phyloP scores from a whole-genome alignment of 92 coral and sea anemone genomes.

The Anthopleura xanthogrammica region DNA sequence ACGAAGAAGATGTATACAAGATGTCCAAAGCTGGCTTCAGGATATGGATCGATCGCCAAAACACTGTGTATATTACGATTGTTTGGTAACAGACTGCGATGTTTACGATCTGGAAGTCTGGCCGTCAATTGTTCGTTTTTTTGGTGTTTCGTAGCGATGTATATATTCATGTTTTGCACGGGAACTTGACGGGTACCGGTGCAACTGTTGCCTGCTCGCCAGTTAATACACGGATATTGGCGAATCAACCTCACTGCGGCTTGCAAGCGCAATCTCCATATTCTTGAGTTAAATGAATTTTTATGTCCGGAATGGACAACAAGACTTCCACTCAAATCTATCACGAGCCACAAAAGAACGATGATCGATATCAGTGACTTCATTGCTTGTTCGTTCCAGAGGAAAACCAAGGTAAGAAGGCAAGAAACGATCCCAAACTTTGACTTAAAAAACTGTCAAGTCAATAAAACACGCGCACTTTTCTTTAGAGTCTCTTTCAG shows the following conservation, averaged over 20 bases:
- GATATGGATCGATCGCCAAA: slow-evolving; percentile 87
- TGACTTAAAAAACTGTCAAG: slow-evolving; percentile 21
- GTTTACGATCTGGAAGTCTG: slow-evolving; percentile 67
- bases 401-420: background rate
- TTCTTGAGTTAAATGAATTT: slow-evolving; percentile 6
- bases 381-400: slow-evolving; percentile 17
- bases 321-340: slow-evolving; percentile 20
- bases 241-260: slow-evolving; percentile 63
- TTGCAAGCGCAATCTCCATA: slow-evolving; percentile 74
- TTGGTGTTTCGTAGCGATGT: slow-evolving; percentile 62
- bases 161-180: slow-evolving; percentile 65
- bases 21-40: slow-evolving; percentile 90
- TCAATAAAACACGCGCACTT: background rate
- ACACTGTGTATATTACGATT: slow-evolving; percentile 68
- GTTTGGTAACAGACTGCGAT: slow-evolving; percentile 39
- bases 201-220: slow-evolving; percentile 61
- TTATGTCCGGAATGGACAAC: slow-evolving; percentile 2
- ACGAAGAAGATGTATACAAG: slow-evolving; percentile 80
- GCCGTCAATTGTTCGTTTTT: slow-evolving; percentile 47
- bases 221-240: slow-evolving; percentile 66
- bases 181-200: slow-evolving; percentile 41
- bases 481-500: background rate
- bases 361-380: slow-evolving; percentile 10
- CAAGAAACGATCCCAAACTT: background rate
- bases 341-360: slow-evolving; percentile 10